Percentiles rank a stretch among this genome's conserved stretches.
Evolutionary conservation across 2,113 vertebrate genomes (phyloP).

Genomic region (Pogona vitticeps): DNA sequence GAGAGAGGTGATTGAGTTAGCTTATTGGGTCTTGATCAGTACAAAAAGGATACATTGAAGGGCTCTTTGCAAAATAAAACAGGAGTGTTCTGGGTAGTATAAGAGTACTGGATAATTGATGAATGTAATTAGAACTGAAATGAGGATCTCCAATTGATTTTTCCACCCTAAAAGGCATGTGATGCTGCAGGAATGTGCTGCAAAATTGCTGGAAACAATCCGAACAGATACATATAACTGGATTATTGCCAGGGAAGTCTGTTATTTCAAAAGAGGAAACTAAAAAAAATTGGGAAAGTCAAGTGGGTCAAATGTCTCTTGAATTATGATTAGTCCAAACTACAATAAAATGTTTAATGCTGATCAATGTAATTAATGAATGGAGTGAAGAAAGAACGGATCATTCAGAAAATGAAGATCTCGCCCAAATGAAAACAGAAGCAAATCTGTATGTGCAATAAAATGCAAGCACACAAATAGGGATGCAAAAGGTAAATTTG

Average conservation of each 20-base stretch:
- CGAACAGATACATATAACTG: background rate
- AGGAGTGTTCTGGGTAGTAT: background rate
- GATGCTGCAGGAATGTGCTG: background rate
- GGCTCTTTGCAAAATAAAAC: background rate
- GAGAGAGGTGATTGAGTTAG: background rate
- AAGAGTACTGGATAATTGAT: background rate
- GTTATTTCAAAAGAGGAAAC: too few relatives aligned
- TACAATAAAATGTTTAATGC: too few relatives aligned
- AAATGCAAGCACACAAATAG: background rate
- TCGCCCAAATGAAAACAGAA: background rate
- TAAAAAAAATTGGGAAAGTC: background rate
- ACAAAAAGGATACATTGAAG: background rate
- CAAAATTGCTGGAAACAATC: background rate
- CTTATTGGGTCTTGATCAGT: background rate
- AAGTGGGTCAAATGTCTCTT: background rate
- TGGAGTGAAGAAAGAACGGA: too few relatives aligned
- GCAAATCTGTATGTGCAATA: background rate
- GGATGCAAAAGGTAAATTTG: too few relatives aligned
- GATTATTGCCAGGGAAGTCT: background rate
- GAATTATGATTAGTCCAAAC: background rate
- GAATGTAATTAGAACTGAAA: background rate
- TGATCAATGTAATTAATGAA: too few relatives aligned
- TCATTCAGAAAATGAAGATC: background rate
- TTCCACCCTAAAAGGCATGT: background rate
- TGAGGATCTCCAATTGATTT: background rate